Evolutionary conservation across 2,797 vertebrate genomes (phyloP).

Genomic region (Coccyzus lansbergi): DNA sequence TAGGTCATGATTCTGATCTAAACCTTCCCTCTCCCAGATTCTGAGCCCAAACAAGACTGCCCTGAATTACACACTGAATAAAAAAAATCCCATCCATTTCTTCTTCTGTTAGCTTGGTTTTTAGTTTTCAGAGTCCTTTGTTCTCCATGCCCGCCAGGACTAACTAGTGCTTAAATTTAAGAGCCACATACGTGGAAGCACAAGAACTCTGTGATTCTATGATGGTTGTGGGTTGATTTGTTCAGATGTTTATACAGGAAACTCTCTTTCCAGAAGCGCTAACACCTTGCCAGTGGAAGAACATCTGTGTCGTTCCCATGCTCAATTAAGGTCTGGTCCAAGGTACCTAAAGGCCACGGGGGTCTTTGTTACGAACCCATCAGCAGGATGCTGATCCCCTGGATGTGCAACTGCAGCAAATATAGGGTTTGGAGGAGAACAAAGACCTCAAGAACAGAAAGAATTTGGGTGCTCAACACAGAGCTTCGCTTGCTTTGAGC

Average conservation of each 20-base stretch:
- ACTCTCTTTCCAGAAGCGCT: not conserved
- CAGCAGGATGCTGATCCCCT: not conserved
- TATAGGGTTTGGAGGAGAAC: not conserved
- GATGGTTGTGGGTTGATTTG: not conserved
- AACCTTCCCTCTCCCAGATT: not conserved
- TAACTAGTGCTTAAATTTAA: not conserved
- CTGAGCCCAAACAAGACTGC: not conserved
- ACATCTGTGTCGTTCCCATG: too few species aligned
- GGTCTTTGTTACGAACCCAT: not conserved
- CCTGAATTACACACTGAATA: not conserved
- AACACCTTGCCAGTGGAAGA: not conserved
- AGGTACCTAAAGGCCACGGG: accelerated
- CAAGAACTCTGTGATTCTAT: too few species aligned
- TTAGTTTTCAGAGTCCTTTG: not conserved
- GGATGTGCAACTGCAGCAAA: not conserved
- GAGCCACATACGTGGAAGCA: not conserved
- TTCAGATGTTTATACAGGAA: not conserved
- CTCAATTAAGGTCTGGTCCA: not conserved
- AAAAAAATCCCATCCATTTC: not conserved
- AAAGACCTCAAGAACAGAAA: not conserved
- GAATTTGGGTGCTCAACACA: not conserved
- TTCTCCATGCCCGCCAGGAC: not conserved
- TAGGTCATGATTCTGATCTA: not conserved
- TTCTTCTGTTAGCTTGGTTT: not conserved
- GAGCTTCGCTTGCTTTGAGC: not conserved